phyloP scores from a whole-genome alignment of 2,888 invertebrate genomes.

The Ryuthela nishihirai region DNA sequence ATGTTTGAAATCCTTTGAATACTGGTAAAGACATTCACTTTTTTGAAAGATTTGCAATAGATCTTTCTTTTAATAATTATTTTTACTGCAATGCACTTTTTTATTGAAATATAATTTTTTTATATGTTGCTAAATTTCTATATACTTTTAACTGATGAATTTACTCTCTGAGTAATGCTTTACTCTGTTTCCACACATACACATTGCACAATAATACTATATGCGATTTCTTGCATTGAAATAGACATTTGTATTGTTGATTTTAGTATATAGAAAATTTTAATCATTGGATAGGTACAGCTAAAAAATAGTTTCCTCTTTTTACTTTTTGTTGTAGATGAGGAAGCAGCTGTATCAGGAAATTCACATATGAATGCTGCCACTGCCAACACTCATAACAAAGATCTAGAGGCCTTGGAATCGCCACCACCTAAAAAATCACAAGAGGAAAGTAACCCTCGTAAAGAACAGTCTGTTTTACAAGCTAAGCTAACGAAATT shows the following conservation, averaged over 20 bases:
- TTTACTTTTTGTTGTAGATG: slow-evolving; percentile 13
- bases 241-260: neutral
- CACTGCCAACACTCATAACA: slow-evolving; percentile 23
- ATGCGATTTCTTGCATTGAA: no score
- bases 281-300: neutral
- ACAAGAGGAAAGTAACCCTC: slow-evolving; percentile 29
- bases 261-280: neutral
- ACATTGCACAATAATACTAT: no score
- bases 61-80: no score
- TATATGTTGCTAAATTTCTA: no score
- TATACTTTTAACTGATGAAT: no score
- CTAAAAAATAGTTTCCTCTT: neutral
- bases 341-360: slow-evolving; percentile 30
- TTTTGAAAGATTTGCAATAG: no score
- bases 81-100: no score
- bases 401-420: slow-evolving; percentile 9
- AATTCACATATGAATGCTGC: slow-evolving; percentile 35
- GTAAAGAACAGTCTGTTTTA: slow-evolving; percentile 93
- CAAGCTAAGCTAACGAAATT: slow-evolving; percentile 97
- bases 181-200: no score
- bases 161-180: no score
- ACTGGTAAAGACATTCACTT: no score
- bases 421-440: slow-evolving; percentile 18
- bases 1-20: no score
- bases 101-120: no score